A percentile compares a stretch with the other conserved stretches of the same genome.
phyloP scores from a whole-genome alignment of 2,113 vertebrate species.

The Dermatemys mawii region DNA sequence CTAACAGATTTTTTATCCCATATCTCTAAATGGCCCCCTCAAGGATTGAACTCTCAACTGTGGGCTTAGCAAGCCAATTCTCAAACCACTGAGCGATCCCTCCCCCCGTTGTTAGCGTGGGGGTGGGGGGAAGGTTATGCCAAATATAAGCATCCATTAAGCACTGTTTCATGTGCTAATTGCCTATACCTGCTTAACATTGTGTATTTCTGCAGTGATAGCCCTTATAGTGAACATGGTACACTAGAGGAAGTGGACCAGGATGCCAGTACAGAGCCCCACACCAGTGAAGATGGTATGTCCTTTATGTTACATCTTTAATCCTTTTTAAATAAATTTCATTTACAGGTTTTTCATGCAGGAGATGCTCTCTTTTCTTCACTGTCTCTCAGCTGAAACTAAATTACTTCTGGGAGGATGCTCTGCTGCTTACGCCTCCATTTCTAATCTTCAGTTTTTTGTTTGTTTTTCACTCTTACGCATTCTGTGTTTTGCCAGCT shows the following conservation, averaged over 20 bases:
- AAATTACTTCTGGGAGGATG: neutral
- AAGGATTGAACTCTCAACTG: no score
- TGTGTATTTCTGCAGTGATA: slow-evolving; percentile 84
- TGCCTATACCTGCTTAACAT: neutral
- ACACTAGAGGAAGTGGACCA: slow-evolving; percentile 94
- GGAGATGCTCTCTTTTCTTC: slow-evolving; percentile 19
- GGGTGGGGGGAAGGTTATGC: neutral
- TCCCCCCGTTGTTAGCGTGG: neutral
- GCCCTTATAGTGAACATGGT: slow-evolving; percentile 95
- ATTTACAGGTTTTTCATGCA: slow-evolving; percentile 8
- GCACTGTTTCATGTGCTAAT: neutral
- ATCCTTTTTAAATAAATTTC: neutral
- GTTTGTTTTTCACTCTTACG: slow-evolving; percentile 43
- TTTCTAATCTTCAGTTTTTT: slow-evolving; percentile 16
- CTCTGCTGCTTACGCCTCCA: neutral
- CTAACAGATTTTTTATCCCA: no score
- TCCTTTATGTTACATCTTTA: neutral
- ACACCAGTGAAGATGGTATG: slow-evolving; percentile 97
- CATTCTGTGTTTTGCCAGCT: slow-evolving; percentile 62
- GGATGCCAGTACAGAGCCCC: slow-evolving; percentile 91
- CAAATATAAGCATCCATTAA: neutral
- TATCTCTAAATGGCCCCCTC: no score
- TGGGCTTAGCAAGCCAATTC: no score
- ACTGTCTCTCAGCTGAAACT: slow-evolving; percentile 16
- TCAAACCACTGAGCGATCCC: no score